These are phyloP conservation scores for Tetranychus cinnabarinus DNA, from an alignment of 1,140 invertebrate species.

Conservation along the genomic window DNA sequence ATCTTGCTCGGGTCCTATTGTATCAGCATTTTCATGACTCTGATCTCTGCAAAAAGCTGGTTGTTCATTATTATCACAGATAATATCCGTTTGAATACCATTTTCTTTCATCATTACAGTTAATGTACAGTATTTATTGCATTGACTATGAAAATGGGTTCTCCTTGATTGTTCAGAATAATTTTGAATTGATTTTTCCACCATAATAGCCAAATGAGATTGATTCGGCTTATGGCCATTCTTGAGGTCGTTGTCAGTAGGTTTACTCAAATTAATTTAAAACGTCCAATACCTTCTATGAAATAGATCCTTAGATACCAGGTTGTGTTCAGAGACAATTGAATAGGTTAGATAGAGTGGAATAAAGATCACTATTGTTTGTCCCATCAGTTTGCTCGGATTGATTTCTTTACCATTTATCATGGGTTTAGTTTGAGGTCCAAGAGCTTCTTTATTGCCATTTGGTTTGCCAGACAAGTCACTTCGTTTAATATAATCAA, in stretches of 20 bases:
- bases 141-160: not conserved
- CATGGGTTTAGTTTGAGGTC: not conserved
- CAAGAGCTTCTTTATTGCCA: too few species aligned
- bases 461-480: too few species aligned
- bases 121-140: not conserved
- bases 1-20: too few species aligned
- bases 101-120: not conserved
- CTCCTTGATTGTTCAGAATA: not conserved
- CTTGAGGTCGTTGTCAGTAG: not conserved
- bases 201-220: not conserved
- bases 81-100: not conserved
- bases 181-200: not conserved
- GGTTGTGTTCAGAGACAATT: not conserved
- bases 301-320: not conserved
- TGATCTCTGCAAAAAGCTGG: too few species aligned
- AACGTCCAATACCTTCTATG: not conserved
- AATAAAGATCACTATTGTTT: not conserved
- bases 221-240: not conserved
- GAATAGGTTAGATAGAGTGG: not conserved
- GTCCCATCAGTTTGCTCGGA: not conserved
- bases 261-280: not conserved
- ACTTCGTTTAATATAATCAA: too few species aligned
- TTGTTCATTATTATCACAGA: not conserved
- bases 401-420: not conserved
- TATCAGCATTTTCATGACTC: too few species aligned